phyloP scores from a whole-genome alignment of 2,797 vertebrate species.

The Pangasius djambal region DNA sequence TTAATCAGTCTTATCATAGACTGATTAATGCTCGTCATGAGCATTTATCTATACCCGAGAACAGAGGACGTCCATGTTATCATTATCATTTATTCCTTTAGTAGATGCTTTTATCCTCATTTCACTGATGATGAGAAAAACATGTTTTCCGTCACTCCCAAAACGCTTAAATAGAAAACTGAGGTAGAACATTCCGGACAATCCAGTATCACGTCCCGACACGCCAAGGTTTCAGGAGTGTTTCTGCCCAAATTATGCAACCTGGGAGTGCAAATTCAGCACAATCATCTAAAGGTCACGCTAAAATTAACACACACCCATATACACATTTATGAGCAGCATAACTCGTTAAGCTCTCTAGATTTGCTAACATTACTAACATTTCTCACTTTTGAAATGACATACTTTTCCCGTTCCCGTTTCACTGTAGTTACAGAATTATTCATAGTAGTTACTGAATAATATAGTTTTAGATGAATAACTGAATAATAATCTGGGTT shows the following conservation, averaged over 20 bases:
- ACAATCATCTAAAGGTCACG: not conserved
- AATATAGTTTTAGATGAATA: not conserved
- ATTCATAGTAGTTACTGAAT: not conserved
- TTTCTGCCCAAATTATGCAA: constrained; percentile 5
- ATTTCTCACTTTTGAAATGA: not conserved
- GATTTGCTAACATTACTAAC: not conserved
- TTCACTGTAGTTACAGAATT: not conserved
- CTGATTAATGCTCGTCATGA: too few relatives aligned
- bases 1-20: not conserved
- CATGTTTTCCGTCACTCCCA: not conserved
- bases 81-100: too few relatives aligned
- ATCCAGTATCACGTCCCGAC: not conserved
- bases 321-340: not conserved
- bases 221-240: constrained; percentile 16
- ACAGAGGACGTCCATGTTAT: not conserved
- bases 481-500: not conserved
- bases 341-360: not conserved
- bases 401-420: not conserved
- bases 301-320: not conserved
- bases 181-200: constrained; percentile 6
- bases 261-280: not conserved
- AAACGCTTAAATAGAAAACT: not conserved
- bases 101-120: not conserved
- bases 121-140: too few relatives aligned
- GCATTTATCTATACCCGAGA: not conserved